phyloP scores from a whole-genome alignment of 1,140 invertebrate species.

The Anoplolepis gracilipes region DNA sequence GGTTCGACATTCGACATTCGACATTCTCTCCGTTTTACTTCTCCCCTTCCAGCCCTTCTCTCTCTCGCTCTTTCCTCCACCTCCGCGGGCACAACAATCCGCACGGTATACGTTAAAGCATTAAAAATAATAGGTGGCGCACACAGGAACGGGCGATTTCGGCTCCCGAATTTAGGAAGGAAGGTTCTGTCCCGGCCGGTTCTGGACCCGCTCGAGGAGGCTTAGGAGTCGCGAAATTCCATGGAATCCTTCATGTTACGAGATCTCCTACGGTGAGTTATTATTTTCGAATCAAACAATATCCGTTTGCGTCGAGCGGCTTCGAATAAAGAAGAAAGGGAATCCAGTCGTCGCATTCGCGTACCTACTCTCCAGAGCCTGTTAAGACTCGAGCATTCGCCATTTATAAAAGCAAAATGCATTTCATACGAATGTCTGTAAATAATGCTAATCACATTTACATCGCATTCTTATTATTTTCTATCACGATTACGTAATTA shows the following conservation, averaged over 20 bases:
- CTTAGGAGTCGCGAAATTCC: slow-evolving; percentile 69
- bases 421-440: not conserved
- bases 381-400: not conserved
- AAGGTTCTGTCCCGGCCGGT: slow-evolving; percentile 48
- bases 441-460: not conserved
- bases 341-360: slow-evolving; percentile 15
- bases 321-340: slow-evolving; percentile 43
- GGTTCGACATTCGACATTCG: slow-evolving; percentile 86
- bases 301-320: slow-evolving; percentile 25
- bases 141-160: slow-evolving; percentile 58
- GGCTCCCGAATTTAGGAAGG: slow-evolving; percentile 42
- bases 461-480: not conserved
- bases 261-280: not conserved
- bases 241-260: slow-evolving; percentile 62
- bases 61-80: slow-evolving; percentile 48
- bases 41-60: slow-evolving; percentile 58
- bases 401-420: slow-evolving; percentile 1
- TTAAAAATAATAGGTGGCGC: slow-evolving; percentile 82
- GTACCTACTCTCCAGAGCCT: not conserved
- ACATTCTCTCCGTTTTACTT: slow-evolving; percentile 83
- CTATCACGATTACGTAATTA: not conserved
- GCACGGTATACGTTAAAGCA: slow-evolving; percentile 78
- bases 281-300: slow-evolving; percentile 63
- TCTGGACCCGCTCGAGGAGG: slow-evolving; percentile 48
- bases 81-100: slow-evolving; percentile 66